Percentiles rank a stretch among this genome's conserved stretches.
phyloP scores from a whole-genome alignment of 2,797 vertebrate genomes.

The Darevskia mixta region DNA sequence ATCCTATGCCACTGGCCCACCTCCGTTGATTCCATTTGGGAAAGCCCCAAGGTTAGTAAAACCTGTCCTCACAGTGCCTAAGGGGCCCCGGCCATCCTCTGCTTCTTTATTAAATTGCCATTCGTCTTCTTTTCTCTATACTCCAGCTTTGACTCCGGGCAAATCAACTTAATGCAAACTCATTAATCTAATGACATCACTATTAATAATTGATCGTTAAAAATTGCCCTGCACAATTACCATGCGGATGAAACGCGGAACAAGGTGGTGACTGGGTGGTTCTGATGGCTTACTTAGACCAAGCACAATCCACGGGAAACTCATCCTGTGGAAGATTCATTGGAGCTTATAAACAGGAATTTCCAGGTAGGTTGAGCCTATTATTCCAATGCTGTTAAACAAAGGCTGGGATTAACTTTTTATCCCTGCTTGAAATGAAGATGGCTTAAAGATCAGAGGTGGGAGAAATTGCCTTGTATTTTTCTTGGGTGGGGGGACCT shows the following conservation, averaged over 20 bases:
- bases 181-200: conserved; percentile 50
- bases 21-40: conserved; percentile 57
- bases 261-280: background rate
- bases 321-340: background rate
- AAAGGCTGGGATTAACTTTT: background rate
- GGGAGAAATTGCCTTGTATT: too few relatives aligned
- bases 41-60: conserved; percentile 64
- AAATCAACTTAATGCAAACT: conserved; percentile 13
- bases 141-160: conserved; percentile 33
- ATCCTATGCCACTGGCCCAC: too few relatives aligned
- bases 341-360: background rate
- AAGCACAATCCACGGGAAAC: background rate
- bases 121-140: conserved; percentile 27
- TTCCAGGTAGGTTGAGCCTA: background rate
- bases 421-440: too few relatives aligned
- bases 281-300: conserved; percentile 25
- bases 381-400: background rate
- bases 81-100: background rate
- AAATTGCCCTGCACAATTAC: conserved; percentile 40
- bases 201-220: conserved; percentile 34
- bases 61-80: conserved; percentile 28
- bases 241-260: conserved; percentile 1
- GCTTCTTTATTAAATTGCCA: conserved; percentile 34
- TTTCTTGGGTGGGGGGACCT: too few relatives aligned
- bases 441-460: too few relatives aligned